Base-by-base conservation (phyloP, 2,797 vertebrate species). In the Semaprochilodus insignis region DNA sequence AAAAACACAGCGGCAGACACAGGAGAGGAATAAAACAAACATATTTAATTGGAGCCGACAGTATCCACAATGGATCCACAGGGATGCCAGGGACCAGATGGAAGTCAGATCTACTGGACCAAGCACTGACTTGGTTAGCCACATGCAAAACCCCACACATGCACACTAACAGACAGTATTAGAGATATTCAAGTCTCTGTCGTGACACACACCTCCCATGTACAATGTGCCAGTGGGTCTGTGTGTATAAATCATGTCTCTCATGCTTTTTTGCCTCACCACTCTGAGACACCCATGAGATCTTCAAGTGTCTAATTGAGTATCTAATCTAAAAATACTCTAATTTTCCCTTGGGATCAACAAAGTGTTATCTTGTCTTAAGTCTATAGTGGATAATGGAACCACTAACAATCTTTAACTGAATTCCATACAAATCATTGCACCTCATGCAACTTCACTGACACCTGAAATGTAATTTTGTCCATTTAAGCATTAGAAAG, bases 21-120 rank as follows among this genome's bases (percentile, higher is more conserved):
- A 31, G 17, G 21, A 15, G 7, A 17, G 31, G 27, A 34, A 31
- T 67, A 16, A 71, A 51, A 23, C 48, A 73, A 19, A 40, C 51
- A 48, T 23, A 7, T 48, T 71, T 25, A 23, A 6, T 48, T 16
- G 16, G 51, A 40, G 21, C 6, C 55, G 2, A 25, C 21, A 60
- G n/a, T 17, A 25, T 40, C 11, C 36, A 60, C 11, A 1, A 25
- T 36, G 31, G 52, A 57, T 54, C 74, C 65, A 82, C 27, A 48
- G 78, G 81, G 81, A 83, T 74, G 34, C 59, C 34, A 55, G 54
- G 48, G 70, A 14, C 62, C 62, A 51, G 70, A 78, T 78, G 76
- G 69, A 74, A 74, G 69, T 52, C 54, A 40, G 76, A 70, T 34
- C 63, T 73, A 44, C 76, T 25, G 19, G 16, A 19, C 65, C 13